Evolutionary conservation across 1,140 invertebrate species (phyloP), one percentile per base, ranked within the genome.

Genomic region (Heliconius melpomene): DNA sequence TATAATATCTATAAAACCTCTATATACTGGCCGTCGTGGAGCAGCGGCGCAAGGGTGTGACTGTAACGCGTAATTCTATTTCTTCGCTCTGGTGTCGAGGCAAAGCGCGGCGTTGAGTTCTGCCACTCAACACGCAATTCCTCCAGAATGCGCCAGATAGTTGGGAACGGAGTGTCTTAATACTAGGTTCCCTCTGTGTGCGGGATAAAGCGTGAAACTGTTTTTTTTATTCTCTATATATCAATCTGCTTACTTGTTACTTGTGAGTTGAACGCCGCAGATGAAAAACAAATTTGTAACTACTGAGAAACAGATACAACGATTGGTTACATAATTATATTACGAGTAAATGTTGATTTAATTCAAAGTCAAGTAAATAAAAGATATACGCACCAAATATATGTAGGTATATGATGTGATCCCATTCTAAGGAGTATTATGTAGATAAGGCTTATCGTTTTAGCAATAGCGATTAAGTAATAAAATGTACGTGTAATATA

Each of bases 301-400:
- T 66, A 66, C 0, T 29, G 23, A 52, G 50, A 52, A 52, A 29
- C 26, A 16, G 11, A 26, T 29, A 20, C 23, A 66, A 11, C 26
- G n/a, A 29, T 23, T 23, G 3, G 6, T 29, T 29, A 66, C 23
- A 16, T 66, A 26, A 66, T 66, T 66, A 60, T 60, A 29, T 66
- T 16, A 29, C 11, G 26, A 66, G 3, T 8, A 66, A 26, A 16
- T 66, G 23, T 66, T 66, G 60, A 66, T 29, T 66, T 60, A 60
- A 23, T 23, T 60, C n/a, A 60, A 60, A 60, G 54, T 60, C 26
- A 66, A 66, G 60, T 66, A 13, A 66, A 66, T 66, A 66, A 26
- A 29, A 29, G n/a, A 66, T 66, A 29, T 66, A 66, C 0, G 26
- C 13, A 66, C 23, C 0, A 20, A 20, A 52, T 66, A 18, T 66